Percentiles rank a stretch among this genome's conserved stretches.
Conservation (phyloP, 2,888 invertebrate species). For the Meiosimyza decipiens region DNA sequence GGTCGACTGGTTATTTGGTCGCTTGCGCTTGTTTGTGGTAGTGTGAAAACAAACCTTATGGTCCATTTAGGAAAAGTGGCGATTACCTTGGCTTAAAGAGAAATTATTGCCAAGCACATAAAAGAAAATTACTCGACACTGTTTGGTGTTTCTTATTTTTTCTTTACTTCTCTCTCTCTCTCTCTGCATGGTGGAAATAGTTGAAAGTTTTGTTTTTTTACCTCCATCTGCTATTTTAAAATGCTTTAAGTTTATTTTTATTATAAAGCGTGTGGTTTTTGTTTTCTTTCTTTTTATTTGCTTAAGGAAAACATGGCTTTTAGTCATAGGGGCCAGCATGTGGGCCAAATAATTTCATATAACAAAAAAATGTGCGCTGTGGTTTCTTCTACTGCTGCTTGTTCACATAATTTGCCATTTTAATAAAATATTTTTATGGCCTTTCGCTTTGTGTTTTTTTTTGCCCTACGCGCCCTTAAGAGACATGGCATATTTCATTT, state of each 20-base stretch:
- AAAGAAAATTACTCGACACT: constrained; percentile 23
- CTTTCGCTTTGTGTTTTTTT: background rate
- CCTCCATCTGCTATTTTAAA: background rate
- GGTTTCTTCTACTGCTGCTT: background rate
- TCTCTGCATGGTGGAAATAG: background rate
- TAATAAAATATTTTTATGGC: constrained; percentile 5
- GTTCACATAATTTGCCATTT: constrained; percentile 4
- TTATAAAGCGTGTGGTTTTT: background rate
- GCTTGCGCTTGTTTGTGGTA: background rate
- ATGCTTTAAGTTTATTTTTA: background rate
- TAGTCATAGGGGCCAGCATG: too few relatives aligned
- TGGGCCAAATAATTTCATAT: too few relatives aligned
- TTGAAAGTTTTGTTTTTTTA: background rate
- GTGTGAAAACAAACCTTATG: constrained; percentile 29
- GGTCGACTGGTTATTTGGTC: background rate
- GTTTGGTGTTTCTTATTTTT: background rate
- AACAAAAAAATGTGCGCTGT: background rate
- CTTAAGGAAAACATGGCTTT: too few relatives aligned
- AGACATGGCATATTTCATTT: too few relatives aligned
- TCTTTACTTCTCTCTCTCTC: background rate
- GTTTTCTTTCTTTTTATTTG: too few relatives aligned
- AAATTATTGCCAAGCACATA: constrained; percentile 55
- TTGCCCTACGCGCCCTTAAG: too few relatives aligned
- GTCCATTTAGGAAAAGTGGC: constrained; percentile 53
- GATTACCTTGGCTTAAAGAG: constrained; percentile 63